Evolutionary conservation across 2,113 vertebrate genomes (phyloP).

Genomic region (Tylochromis polylepis): DNA sequence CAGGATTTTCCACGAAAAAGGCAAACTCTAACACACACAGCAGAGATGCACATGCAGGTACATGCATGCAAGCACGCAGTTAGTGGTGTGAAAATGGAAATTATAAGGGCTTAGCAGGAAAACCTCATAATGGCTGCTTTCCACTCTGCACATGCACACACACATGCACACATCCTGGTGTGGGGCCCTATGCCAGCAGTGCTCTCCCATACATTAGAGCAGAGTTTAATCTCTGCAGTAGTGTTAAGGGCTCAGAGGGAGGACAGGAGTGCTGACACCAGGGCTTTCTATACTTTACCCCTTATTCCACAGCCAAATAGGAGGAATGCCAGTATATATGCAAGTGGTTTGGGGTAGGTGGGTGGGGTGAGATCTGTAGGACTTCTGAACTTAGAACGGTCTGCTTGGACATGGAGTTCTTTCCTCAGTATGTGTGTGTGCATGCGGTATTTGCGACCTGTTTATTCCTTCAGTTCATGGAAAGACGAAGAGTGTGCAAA

Average conservation of each 20-base stretch:
- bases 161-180: background rate
- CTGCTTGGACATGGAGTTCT: background rate
- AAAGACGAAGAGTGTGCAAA: background rate
- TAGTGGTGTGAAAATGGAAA: conserved; percentile 60
- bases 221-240: conserved; percentile 66
- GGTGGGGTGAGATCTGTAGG: background rate
- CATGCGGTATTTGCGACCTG: background rate
- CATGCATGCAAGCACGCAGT: conserved; percentile 14
- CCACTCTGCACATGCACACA: conserved; percentile 28
- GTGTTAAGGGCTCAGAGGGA: conserved; percentile 56
- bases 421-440: background rate
- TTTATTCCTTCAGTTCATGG: conserved; percentile 8
- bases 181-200: conserved; percentile 27
- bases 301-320: conserved; percentile 35
- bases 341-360: background rate
- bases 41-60: background rate
- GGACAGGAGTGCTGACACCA: conserved; percentile 71
- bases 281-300: conserved; percentile 34
- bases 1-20: background rate
- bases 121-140: conserved; percentile 46
- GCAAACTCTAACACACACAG: background rate
- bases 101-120: conserved; percentile 59
- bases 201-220: conserved; percentile 60
- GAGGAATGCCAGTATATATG: background rate
- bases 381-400: conserved; percentile 4